Percentiles rank a stretch among this genome's conserved stretches.
Evolutionary conservation across 2,797 vertebrate species (phyloP).

Genomic region (Trachops cirrhosus): DNA sequence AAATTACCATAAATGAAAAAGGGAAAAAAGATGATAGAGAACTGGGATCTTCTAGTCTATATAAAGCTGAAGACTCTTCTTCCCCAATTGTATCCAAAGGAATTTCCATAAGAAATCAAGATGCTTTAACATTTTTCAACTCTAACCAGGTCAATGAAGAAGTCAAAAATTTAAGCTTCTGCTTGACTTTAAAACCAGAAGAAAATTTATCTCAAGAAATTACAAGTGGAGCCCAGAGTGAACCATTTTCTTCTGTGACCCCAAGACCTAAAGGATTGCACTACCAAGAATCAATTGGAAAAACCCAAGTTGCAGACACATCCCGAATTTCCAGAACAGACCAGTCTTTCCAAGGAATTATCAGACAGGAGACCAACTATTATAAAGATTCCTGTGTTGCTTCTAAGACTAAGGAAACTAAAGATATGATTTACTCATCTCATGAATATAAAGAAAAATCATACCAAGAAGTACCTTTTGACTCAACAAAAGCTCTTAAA

Average conservation of each 20-base stretch:
- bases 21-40: not conserved
- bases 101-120: slow-evolving; percentile 28
- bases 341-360: not conserved
- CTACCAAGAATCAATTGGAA: slow-evolving; percentile 36
- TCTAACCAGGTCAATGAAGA: slow-evolving; percentile 28
- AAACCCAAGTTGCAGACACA: not conserved
- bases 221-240: not conserved
- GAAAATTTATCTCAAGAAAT: slow-evolving; percentile 60
- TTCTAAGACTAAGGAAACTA: slow-evolving; percentile 27
- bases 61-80: slow-evolving; percentile 36
- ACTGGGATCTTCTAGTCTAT: not conserved
- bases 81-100: not conserved
- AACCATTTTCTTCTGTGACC: slow-evolving; percentile 14
- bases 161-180: slow-evolving; percentile 23
- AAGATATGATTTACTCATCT: slow-evolving; percentile 38
- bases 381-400: not conserved
- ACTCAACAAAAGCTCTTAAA: slow-evolving; percentile 44
- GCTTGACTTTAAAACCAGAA: slow-evolving; percentile 53
- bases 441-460: slow-evolving; percentile 44
- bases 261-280: slow-evolving; percentile 16
- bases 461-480: slow-evolving; percentile 27
- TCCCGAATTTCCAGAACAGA: not conserved
- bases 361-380: not conserved
- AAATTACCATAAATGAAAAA: not conserved
- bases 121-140: slow-evolving; percentile 31